Evolutionary conservation across 2,113 vertebrate genomes (phyloP).

Genomic region (Cranoglanis bouderius): DNA sequence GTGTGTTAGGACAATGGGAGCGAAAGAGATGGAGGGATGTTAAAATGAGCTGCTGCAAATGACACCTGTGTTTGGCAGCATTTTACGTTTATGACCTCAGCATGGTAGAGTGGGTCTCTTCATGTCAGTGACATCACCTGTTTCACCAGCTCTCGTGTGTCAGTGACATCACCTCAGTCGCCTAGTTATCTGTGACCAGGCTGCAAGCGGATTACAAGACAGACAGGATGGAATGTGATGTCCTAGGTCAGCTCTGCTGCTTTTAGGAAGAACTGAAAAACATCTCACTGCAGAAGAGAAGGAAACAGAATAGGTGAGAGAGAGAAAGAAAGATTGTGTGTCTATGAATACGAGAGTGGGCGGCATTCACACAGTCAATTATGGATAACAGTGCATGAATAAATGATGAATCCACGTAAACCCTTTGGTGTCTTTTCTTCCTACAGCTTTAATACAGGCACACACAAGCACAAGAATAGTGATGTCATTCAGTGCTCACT

Average conservation of each 20-base stretch:
- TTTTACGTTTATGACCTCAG: slow-evolving; percentile 30
- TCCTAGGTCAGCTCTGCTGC: neutral
- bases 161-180: slow-evolving; percentile 4
- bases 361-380: neutral
- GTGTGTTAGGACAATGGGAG: neutral
- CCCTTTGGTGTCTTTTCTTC: neutral
- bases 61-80: slow-evolving; percentile 11
- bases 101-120: slow-evolving; percentile 28
- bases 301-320: neutral
- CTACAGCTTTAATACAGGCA: neutral
- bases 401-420: slow-evolving; percentile 25
- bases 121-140: slow-evolving; percentile 31
- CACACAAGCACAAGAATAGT: neutral
- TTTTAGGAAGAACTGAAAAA: neutral
- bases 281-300: neutral
- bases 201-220: neutral
- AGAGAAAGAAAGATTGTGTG: neutral
- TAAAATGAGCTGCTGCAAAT: slow-evolving; percentile 10
- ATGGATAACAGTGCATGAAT: slow-evolving; percentile 30
- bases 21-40: slow-evolving; percentile 8
- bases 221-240: neutral
- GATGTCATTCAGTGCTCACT: neutral
- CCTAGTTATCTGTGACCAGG: neutral
- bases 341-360: neutral
- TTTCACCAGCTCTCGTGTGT: slow-evolving; percentile 19